phyloP scores from a whole-genome alignment of 2,888 invertebrate genomes.

The Aporophyla lueneburgensis region DNA sequence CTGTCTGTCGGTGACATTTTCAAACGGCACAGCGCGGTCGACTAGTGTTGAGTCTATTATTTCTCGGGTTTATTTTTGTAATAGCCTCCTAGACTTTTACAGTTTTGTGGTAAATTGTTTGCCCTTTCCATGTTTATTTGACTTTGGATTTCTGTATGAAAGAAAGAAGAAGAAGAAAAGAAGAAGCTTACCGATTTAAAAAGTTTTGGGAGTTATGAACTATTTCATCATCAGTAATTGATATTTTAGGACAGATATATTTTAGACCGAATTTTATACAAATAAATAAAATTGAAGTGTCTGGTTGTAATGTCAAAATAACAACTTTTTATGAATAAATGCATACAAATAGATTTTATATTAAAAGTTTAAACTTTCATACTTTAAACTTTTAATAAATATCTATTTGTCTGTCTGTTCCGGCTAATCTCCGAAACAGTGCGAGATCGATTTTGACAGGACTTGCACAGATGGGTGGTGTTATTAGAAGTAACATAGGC shows the following conservation, averaged over 20 bases:
- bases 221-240: neutral
- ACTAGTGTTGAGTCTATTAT: conserved; percentile 43
- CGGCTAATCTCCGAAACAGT: no score
- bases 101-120: conserved; percentile 4
- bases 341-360: no score
- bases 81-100: neutral
- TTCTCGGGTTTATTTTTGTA: neutral
- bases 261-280: neutral
- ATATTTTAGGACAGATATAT: neutral
- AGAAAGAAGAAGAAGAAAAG: no score
- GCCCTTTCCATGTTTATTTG: neutral
- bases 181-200: neutral
- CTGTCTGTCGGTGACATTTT: conserved; percentile 69
- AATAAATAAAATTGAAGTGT: no score
- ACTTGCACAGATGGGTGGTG: no score
- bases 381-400: no score
- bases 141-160: neutral
- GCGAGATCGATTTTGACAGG: no score
- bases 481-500: no score
- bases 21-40: conserved; percentile 55
- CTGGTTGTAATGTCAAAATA: no score
- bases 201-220: neutral
- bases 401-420: no score
- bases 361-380: no score
- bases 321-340: no score